phyloP scores from a whole-genome alignment of 2,113 vertebrate genomes.

The Rhea americana region DNA sequence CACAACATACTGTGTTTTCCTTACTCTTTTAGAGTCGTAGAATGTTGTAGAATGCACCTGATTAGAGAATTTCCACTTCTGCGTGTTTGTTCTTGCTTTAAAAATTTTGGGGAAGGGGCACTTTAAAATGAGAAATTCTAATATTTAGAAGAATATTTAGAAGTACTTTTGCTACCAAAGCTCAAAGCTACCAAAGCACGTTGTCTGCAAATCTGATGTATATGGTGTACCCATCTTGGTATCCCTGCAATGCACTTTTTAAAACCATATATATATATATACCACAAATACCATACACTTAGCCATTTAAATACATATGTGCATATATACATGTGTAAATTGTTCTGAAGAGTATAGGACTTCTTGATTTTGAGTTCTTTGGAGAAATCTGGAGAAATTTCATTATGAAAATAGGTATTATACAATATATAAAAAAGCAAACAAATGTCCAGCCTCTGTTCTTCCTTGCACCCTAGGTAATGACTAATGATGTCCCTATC shows the following conservation, averaged over 20 bases:
- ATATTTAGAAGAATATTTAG: background rate
- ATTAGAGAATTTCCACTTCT: background rate
- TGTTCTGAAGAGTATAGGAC: background rate
- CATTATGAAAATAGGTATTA: background rate
- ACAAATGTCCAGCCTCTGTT: background rate
- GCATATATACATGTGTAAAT: background rate
- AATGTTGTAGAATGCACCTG: background rate
- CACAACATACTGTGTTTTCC: background rate
- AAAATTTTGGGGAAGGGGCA: background rate
- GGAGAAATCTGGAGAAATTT: background rate
- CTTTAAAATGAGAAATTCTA: background rate
- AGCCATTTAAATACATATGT: too few relatives aligned
- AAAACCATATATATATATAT: rapidly evolving
- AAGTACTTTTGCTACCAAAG: background rate
- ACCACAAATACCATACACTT: background rate
- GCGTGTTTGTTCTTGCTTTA: background rate
- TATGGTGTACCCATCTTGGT: background rate
- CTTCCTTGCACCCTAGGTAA: background rate
- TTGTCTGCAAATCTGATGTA: background rate
- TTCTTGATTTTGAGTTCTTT: background rate
- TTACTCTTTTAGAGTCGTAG: background rate
- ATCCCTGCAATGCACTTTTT: background rate
- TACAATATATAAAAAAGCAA: background rate
- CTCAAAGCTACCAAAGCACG: too few relatives aligned
- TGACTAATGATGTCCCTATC: background rate